Conservation (phyloP, 2,888 invertebrate genomes). For the Eupithecia subumbrata region DNA sequence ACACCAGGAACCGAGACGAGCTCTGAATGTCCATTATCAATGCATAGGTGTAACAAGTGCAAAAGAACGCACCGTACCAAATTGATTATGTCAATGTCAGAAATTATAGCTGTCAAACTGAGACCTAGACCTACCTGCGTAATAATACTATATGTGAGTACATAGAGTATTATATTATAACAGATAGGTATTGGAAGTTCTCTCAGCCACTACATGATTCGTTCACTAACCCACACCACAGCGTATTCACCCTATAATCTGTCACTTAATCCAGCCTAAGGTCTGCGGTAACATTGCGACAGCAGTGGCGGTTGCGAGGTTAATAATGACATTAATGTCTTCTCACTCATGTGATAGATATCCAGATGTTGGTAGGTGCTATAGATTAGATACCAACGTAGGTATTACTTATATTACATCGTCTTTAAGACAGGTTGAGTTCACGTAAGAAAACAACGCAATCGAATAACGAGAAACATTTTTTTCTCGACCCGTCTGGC, state of each 20-base stretch:
- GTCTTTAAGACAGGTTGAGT: not conserved
- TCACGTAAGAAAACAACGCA: not conserved
- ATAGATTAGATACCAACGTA: not conserved
- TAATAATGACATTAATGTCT: conserved; percentile 6
- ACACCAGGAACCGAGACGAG: no score
- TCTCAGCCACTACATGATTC: not conserved
- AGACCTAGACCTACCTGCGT: no score
- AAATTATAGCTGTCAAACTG: no score
- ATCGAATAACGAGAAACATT: not conserved
- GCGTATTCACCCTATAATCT: not conserved
- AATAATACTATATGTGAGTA: no score
- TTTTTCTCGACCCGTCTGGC: not conserved
- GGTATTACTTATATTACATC: not conserved
- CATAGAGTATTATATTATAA: not conserved
- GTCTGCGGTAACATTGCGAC: conserved; percentile 7
- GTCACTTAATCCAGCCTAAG: conserved; percentile 14
- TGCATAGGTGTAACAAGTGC: no score
- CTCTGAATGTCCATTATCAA: no score
- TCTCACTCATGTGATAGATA: not conserved
- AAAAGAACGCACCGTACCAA: no score
- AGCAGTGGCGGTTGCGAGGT: conserved; percentile 5
- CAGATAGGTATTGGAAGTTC: not conserved
- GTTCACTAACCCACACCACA: not conserved
- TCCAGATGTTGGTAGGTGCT: not conserved
- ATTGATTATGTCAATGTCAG: no score